Base-by-base conservation (phyloP, 2,113 vertebrate genomes). In the Dipodomys spectabilis region DNA sequence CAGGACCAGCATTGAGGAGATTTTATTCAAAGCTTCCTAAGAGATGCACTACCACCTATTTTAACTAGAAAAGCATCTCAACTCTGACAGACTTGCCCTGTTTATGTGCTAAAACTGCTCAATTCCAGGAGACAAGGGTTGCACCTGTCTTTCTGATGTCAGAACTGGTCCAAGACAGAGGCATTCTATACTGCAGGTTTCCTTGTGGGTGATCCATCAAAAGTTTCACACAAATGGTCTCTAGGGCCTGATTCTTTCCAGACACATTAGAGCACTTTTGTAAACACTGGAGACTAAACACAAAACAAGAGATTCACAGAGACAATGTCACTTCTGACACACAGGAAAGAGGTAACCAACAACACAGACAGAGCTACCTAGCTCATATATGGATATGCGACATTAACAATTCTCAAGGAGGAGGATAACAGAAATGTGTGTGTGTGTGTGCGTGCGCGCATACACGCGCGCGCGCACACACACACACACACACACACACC, bases 31-130 rank as follows among this genome's bases (percentile, higher is more conserved):
- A 91, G 68, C 44, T 53, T 78, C 78, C 44, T 72, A 81, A 86
- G 35, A 95, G 30, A 86, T 25, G 73, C 0, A 65, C 45, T 73
- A 12, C 30, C 44, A 85, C n/a, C 9, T 77, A 69, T 35, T 88
- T 95, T 90, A 72, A 97, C 91, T 32, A 82, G 25, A 79, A 75
- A 91, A 90, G 30, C 53, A 57, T 72, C 60, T 77, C 45, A 19
- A 68, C 18, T 18, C 12, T 57, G 53, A 2, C 53, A 57, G 53
- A 45, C 69, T 84, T 67, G 57, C 45, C 19, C 44, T 80, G 6
- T 45, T 12, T 64, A 6, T 28, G 7, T 22, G 53, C 35, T 44
- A 67, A 72, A 94, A 72, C 65, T 39, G 79, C 39, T 53, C 39
- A 71, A 67, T 8, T 44, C 69, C 62, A 78, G 75, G 64, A 68